Evolutionary conservation across 2,888 invertebrate genomes (phyloP).

Genomic region (Calameuta pallipes): DNA sequence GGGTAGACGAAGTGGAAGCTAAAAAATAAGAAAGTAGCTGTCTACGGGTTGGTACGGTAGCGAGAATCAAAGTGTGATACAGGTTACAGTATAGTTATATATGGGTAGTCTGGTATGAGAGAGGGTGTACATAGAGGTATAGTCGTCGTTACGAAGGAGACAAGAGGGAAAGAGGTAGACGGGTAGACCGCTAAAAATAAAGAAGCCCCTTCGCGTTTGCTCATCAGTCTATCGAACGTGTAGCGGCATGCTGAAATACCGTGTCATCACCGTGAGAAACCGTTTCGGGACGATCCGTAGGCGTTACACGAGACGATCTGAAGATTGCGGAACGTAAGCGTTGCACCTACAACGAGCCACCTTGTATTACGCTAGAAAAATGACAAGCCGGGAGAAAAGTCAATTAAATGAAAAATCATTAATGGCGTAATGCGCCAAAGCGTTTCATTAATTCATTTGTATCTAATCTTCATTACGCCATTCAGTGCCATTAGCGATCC

Average conservation of each 20-base stretch:
- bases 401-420: background rate
- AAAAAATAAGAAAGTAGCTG: background rate
- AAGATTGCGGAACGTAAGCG: background rate
- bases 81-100: background rate
- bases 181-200: constrained; percentile 14
- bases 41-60: background rate
- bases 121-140: background rate
- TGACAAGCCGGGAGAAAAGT: background rate
- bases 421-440: background rate
- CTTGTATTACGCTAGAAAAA: background rate
- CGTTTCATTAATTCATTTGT: background rate
- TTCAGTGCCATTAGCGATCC: background rate
- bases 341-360: background rate
- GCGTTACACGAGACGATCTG: background rate
- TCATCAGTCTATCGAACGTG: constrained; percentile 3
- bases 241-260: background rate
- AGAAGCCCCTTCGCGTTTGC: constrained; percentile 28
- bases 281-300: background rate
- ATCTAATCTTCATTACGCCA: background rate
- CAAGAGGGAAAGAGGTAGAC: background rate
- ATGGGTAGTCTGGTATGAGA: background rate
- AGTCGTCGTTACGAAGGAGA: background rate
- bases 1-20: background rate
- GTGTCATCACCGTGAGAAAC: constrained; percentile 6
- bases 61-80: background rate